Evolutionary conservation across 2,797 vertebrate genomes (phyloP), one percentile per base, ranked within the genome.

Genomic region (Nannoperca obscura): DNA sequence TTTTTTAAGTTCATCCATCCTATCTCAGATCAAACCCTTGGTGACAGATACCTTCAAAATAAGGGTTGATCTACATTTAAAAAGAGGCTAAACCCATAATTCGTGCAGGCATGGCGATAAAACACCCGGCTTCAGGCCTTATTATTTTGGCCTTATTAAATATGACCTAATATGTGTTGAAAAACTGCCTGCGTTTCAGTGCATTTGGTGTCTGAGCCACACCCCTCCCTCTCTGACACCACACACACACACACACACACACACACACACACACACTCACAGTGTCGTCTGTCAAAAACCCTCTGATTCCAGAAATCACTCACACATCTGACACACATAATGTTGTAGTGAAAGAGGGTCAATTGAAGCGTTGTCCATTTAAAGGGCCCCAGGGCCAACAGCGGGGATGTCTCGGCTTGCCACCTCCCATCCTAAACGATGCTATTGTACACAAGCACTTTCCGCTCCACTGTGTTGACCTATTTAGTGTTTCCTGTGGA

Each of bases 381-480:
- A 42, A 66, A 69, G 44, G 74, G 27, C 80, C 53, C 68, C 68
- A 30, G 71, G 10, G 20, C 42, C 77, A 77, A 4, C 68, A 53
- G 77, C 38, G 63, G 85, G 79, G 87, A 89, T 67, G 84, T 91
- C 90, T 85, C 88, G 2, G 74, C 49, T 52, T 6, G 80, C 86
- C 88, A 83, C 89, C 83, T 74, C 89, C 92, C 91, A 83, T 84
- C 76, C 75, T 74, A 0, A 82, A 69, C 59, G 86, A 88, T 88
- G 87, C 80, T 80, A 65, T 79, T 87, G 81, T 79, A 5, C 67
- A 17, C 70, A 78, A 77, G 81, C 80, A 15, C 50, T 58, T 44
- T 49, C 69, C 34, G 47, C 30, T 42, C 62, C 44, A 0, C 71
- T 22, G 1, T 10, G 57, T 1, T 84, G 89, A 89, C 90, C 85